Evolutionary conservation across 2,888 invertebrate genomes (phyloP).

Genomic region (Latheticus oryzae): DNA sequence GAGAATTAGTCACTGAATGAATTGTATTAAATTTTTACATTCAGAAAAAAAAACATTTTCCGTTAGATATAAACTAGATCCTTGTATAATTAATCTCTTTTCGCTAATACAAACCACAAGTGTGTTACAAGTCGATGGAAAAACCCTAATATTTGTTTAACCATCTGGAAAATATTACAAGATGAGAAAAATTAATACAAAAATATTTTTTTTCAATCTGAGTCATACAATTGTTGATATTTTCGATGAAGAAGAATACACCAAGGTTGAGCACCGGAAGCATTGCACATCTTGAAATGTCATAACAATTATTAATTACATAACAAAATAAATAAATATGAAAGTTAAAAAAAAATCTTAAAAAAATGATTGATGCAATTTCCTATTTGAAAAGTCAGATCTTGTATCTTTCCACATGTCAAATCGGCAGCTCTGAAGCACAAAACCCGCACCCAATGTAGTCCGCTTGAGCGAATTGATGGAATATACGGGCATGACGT

Average conservation of each 20-base stretch:
- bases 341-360: slow-evolving; percentile 3
- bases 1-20: slow-evolving; percentile 51
- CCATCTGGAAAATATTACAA: slow-evolving; percentile 17
- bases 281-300: slow-evolving; percentile 62
- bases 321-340: no score
- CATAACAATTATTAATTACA: no score
- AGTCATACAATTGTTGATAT: slow-evolving; percentile 16
- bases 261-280: slow-evolving; percentile 60
- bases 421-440: slow-evolving; percentile 23
- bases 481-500: slow-evolving; percentile 51
- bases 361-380: background rate
- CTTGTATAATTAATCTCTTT: slow-evolving; percentile 12
- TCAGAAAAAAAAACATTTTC: slow-evolving; percentile 3
- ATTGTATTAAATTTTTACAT: background rate
- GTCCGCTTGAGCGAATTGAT: slow-evolving; percentile 43
- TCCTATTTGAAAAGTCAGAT: slow-evolving; percentile 50
- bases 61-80: slow-evolving; percentile 14
- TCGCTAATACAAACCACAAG: background rate
- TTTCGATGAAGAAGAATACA: slow-evolving; percentile 62
- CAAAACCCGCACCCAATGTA: slow-evolving; percentile 40
- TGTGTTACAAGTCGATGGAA: background rate
- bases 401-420: slow-evolving; percentile 48
- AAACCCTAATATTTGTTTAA: slow-evolving; percentile 11
- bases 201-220: no score
- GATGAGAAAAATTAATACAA: no score